Evolutionary conservation across 2,888 invertebrate genomes (phyloP).

Genomic region (Limnephilus lunatus): DNA sequence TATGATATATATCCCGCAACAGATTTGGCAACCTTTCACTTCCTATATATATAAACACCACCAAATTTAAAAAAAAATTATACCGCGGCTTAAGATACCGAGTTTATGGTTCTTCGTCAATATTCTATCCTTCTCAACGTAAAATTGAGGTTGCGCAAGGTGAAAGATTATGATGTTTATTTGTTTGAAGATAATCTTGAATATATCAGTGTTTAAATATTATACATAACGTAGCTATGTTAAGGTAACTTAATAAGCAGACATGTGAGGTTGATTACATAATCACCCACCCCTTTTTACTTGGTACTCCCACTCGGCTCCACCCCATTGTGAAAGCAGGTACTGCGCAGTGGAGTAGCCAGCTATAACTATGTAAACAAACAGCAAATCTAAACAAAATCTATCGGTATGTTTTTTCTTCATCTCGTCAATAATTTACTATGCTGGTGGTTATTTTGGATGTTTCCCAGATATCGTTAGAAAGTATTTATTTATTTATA

Average conservation of each 20-base stretch:
- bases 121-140: not conserved
- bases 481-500: too few species aligned
- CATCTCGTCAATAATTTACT: not conserved
- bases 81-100: too few species aligned
- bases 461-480: too few species aligned
- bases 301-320: not conserved
- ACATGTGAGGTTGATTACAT: not conserved
- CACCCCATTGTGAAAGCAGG: not conserved
- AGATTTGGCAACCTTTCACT: too few species aligned
- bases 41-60: too few species aligned
- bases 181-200: not conserved
- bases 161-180: not conserved
- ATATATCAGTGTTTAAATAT: not conserved
- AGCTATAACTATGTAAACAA: not conserved
- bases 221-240: not conserved
- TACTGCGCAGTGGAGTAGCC: not conserved
- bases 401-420: not conserved
- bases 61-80: too few species aligned
- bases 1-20: too few species aligned
- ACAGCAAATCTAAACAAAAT: not conserved
- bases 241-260: not conserved
- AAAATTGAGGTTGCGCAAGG: not conserved
- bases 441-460: too few species aligned
- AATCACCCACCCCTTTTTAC: not conserved
- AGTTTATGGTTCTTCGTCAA: too few species aligned